Percentiles rank a stretch among this genome's conserved stretches.
phyloP scores from a whole-genome alignment of 2,113 vertebrate species.

The Hassar affinis region DNA sequence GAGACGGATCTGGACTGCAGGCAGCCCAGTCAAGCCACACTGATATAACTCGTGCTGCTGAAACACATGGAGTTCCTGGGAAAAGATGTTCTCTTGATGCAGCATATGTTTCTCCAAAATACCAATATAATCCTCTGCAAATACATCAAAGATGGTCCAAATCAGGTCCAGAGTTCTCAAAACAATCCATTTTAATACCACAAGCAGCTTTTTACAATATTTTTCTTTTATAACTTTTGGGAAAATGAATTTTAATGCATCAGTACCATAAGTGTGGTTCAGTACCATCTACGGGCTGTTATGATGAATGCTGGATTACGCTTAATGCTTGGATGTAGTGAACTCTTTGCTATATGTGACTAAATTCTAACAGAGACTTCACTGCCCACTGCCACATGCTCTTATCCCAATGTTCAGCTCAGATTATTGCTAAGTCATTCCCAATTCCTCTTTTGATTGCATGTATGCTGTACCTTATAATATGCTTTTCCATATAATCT shows the following conservation, averaged over 20 bases:
- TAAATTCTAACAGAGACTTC: not conserved
- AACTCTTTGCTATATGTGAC: not conserved
- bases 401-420: not conserved
- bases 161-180: not conserved
- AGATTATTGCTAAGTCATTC: not conserved
- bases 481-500: slow-evolving; percentile 13
- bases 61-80: too few relatives aligned
- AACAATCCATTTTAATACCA: not conserved
- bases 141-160: not conserved
- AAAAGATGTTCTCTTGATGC: too few relatives aligned
- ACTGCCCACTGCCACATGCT: not conserved
- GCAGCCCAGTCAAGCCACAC: too few relatives aligned
- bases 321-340: not conserved
- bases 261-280: not conserved
- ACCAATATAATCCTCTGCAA: too few relatives aligned
- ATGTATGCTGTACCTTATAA: slow-evolving; percentile 3
- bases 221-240: not conserved
- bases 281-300: not conserved
- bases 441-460: not conserved
- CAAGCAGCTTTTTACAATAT: not conserved
- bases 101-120: too few relatives aligned
- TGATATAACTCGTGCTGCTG: too few relatives aligned
- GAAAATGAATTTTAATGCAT: not conserved
- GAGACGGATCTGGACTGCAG: too few relatives aligned
- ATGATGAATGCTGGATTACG: not conserved